Evolutionary conservation across 2,888 invertebrate species (phyloP), one percentile per base, ranked within the genome.

Genomic region (Agrotis exclamationis): DNA sequence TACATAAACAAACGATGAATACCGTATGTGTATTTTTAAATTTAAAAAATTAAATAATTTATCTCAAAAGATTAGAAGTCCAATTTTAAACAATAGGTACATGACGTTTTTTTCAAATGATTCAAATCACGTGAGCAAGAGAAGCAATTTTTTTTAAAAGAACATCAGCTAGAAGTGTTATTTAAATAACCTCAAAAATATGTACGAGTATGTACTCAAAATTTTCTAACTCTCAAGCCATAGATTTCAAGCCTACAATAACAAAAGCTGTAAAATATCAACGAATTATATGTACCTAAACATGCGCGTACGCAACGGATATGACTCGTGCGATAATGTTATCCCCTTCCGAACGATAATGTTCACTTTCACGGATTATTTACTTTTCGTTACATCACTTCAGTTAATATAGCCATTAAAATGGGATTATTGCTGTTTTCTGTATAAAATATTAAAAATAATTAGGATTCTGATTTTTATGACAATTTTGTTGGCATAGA

Each of bases 241-340:
- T 16, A 47, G 1, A 45, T 44, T 53, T 53, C 54, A n/a, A 48
- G 14, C n/a, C 13, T 16, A 13, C 18, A 2, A 24, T 16, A 53
- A 16, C 28, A 18, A 64, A 78, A 63, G 54, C 44, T 76, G 20
- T 45, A 56, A 59, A 63, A 73, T 73, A 78, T 70, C 85, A 84
- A 75, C 65, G 80, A 77, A 85, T 72, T 70, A 51, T 45, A 62
- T 2, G 62, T 47, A 22, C 18, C 4, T 63, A 62, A 63, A 65
- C 60, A 67, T 68, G 67, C 54, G 75, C 70, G 28, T 57, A 45
- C 79, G 63, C 73, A 58, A 63, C 85, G 84, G 84, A 85, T 70
- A 73, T 80, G 74, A 77, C 79, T 73, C 84, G 76, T 56, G 45
- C 77, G 86, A 85, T 85, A 85, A 78, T 65, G 84, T 58, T 75